Evolutionary conservation across 53 echinoderm and acorn worm genomes (phyloP).

Genomic region (Temnopleurus reevesii): DNA sequence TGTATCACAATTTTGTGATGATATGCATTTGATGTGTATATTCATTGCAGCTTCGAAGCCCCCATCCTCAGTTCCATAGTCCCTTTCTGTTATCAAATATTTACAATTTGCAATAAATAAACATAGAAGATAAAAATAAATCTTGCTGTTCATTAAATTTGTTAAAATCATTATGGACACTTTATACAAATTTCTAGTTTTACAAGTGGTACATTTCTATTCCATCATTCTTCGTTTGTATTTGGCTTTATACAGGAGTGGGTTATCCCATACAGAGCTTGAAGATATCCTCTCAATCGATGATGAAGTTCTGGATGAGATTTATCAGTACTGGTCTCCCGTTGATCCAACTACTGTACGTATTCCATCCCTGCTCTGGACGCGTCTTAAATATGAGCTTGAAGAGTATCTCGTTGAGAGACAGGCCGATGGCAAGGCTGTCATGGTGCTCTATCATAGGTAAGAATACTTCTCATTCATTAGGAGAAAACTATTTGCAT

Average conservation of each 20-base stretch:
- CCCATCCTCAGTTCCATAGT: too few relatives aligned
- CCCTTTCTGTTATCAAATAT: too few relatives aligned
- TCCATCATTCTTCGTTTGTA: too few relatives aligned
- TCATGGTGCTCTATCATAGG: constrained; percentile 96
- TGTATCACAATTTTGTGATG: too few relatives aligned
- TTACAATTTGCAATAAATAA: constrained; percentile 73
- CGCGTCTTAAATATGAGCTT: constrained; percentile 89
- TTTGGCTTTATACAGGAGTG: constrained; percentile 71
- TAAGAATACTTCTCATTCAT: background rate
- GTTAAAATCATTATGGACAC: too few relatives aligned
- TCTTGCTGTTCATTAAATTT: too few relatives aligned
- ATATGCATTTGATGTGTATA: too few relatives aligned
- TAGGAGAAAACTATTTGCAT: background rate
- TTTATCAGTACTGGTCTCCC: constrained; percentile 97
- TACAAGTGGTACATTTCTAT: too few relatives aligned
- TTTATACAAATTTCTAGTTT: too few relatives aligned
- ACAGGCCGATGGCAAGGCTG: constrained; percentile 87
- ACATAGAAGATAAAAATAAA: too few relatives aligned
- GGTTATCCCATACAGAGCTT: constrained; percentile 83
- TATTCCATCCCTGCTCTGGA: constrained; percentile 88
- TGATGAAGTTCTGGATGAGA: constrained; percentile 96
- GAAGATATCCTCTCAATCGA: constrained; percentile 89
- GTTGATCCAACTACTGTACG: constrained; percentile 82
- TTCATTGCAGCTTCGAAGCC: too few relatives aligned
- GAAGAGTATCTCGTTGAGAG: constrained; percentile 93